Evolutionary conservation across 2,797 vertebrate species (phyloP), one percentile per base, ranked within the genome.

Genomic region (Crocodylus rhombifer): DNA sequence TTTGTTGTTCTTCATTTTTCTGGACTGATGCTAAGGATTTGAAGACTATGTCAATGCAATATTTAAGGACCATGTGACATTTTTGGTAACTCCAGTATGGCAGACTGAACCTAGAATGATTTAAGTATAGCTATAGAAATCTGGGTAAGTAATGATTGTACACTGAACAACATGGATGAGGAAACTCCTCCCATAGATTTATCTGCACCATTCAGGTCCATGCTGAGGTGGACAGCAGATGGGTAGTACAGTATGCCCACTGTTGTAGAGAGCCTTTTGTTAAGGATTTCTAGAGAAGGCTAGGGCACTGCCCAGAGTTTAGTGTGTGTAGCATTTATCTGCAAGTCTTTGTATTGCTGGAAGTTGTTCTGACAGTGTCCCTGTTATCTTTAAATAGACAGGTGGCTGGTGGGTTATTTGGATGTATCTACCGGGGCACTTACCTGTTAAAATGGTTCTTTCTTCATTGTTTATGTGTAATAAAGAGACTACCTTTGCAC

Each of bases 381-480:
- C 21, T 42, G 4, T 33, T 84, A 30, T 75, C 20, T 33, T 88
- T 73, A 23, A 51, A 73, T 7, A 51, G 36, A 23, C 51, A 73
- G 42, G 42, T 73, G 36, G 6, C 9, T 51, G 21, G 33, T 51
- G 14, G 51, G 36, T 16, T 25, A 73, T 21, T 42, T 73, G 51
- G 69, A 26, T 73, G 69, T 7, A 73, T 23, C 6, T 82, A n/a
- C 21, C 3, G 20, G 30, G 88, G 61, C 80, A 69, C 9, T 14
- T 8, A 4, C 9, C 7, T 1, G 4, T 73, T 16, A 82, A 82
- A 4, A 36, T 20, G 86, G 33, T 2, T 80, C 69, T 1, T 0
- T 6, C 14, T 36, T 15, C 75, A 36, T 55, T 56, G 18, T 36
- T 3, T 11, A 16, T 15, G 55, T 71, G 0, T 6, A 15, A 25